Conservation (phyloP, 1,140 invertebrate genomes). For the Chironomus tepperi region DNA sequence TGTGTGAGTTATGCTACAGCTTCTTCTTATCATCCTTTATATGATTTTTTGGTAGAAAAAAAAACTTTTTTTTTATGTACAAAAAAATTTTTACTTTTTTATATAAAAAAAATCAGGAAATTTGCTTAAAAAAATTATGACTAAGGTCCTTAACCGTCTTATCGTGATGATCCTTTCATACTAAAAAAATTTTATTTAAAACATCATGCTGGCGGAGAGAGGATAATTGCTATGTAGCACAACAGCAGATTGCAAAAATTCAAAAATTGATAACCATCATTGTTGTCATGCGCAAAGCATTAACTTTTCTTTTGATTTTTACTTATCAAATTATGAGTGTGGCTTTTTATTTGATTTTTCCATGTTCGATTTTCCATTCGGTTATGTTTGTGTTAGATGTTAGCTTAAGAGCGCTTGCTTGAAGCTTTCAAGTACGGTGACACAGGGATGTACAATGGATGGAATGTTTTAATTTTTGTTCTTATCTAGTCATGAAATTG, state of each 20-base stretch:
- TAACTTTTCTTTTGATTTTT: constrained; percentile 21
- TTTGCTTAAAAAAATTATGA: not conserved
- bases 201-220: not conserved
- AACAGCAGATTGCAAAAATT: not conserved
- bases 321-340: constrained; percentile 24
- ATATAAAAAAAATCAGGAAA: not conserved
- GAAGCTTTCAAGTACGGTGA: not conserved
- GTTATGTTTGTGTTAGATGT: not conserved
- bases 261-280: not conserved
- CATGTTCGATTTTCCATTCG: constrained; percentile 15
- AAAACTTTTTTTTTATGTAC: not conserved
- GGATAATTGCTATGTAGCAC: constrained; percentile 16
- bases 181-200: constrained; percentile 15
- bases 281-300: not conserved
- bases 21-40: not conserved
- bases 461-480: not conserved
- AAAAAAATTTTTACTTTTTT: too few relatives aligned
- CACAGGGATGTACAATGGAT: not conserved
- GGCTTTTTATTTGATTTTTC: constrained; percentile 24
- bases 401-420: constrained; percentile 17
- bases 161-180: not conserved
- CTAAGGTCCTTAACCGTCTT: not conserved
- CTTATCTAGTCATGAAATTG: too few relatives aligned
- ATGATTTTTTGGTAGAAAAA: not conserved
- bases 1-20: not conserved